A percentile compares a stretch with the other conserved stretches of the same genome.
phyloP scores from a whole-genome alignment of 2,797 vertebrate genomes.

The Mormyrus proboscirostris region DNA sequence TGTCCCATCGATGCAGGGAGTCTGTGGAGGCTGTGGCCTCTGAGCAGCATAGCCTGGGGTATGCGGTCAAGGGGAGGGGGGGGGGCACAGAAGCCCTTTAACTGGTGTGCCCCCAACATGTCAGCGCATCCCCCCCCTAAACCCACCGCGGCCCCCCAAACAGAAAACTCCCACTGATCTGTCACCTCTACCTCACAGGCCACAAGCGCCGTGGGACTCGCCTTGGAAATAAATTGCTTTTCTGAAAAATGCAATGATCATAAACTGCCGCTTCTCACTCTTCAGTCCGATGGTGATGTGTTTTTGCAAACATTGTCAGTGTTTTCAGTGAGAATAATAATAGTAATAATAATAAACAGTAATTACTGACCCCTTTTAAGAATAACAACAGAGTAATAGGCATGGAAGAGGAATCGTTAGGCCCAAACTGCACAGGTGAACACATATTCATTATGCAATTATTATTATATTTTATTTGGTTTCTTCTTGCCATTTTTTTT shows the following conservation, averaged over 20 bases:
- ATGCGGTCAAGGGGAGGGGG: conserved; percentile 68
- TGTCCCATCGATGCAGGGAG: conserved; percentile 60
- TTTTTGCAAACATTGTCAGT: background rate
- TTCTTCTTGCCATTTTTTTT: background rate
- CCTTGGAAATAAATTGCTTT: background rate
- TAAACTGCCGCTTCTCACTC: background rate
- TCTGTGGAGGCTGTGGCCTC: conserved; percentile 62
- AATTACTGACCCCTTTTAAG: background rate
- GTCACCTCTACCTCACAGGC: background rate
- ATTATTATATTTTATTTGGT: no score
- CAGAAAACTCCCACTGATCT: conserved; percentile 33
- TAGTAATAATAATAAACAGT: background rate
- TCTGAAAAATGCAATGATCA: background rate
- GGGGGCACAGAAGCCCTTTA: conserved; percentile 63
- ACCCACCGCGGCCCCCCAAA: conserved; percentile 48
- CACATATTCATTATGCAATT: background rate
- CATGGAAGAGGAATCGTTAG: background rate
- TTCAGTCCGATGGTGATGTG: background rate
- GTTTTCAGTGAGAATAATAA: background rate
- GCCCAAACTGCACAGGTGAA: background rate
- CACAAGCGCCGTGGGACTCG: background rate
- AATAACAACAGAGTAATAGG: background rate
- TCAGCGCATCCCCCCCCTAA: conserved; percentile 49
- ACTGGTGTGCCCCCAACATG: conserved; percentile 71
- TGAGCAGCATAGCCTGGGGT: conserved; percentile 72